Conservation (phyloP, 2,113 vertebrate genomes). For the Dromas ardeola region DNA sequence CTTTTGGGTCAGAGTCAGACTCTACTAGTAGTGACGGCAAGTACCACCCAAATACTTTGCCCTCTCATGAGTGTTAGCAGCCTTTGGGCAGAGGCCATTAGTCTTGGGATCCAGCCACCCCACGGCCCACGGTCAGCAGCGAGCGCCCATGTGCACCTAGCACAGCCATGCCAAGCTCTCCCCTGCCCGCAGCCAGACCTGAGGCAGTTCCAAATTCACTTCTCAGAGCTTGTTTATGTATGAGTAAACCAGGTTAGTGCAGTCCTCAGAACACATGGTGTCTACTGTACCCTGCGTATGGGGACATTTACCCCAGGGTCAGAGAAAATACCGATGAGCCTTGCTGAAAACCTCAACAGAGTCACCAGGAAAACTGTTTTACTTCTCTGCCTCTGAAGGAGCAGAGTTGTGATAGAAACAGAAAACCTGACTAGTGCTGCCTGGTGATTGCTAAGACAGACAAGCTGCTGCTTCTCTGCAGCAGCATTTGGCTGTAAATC, state of each 20-base stretch:
- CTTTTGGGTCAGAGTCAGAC: neutral
- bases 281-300: neutral
- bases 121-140: rapidly evolving
- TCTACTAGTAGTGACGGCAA: neutral
- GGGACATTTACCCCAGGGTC: neutral
- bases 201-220: neutral
- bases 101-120: neutral
- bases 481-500: neutral
- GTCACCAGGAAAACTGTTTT: neutral
- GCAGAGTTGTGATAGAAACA: neutral
- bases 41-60: neutral
- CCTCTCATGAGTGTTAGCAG: rapidly evolving
- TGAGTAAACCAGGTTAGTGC: neutral
- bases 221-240: neutral
- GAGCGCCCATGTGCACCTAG: neutral
- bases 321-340: neutral
- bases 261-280: neutral
- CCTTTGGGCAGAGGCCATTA: neutral
- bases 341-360: neutral
- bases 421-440: neutral
- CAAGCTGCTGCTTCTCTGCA: neutral
- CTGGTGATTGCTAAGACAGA: neutral
- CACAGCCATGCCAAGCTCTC: neutral
- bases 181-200: neutral
- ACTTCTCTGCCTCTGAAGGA: neutral